Evolutionary conservation across 1,140 invertebrate species (phyloP).

Genomic region (Hydropsyche tenuis): DNA sequence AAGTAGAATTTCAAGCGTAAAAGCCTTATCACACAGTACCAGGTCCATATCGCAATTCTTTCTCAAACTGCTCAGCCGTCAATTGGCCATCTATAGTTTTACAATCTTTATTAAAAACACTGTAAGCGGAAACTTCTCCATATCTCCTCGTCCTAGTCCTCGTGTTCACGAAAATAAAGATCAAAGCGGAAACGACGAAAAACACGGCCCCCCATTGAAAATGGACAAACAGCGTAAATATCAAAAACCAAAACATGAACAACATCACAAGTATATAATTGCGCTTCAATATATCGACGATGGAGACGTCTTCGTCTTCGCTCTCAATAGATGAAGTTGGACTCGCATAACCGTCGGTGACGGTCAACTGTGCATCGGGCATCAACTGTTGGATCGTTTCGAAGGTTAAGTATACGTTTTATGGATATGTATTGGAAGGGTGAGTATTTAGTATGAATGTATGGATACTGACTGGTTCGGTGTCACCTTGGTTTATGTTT

Average conservation of each 20-base stretch:
- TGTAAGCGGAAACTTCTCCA: slow-evolving; percentile 92
- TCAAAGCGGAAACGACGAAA: slow-evolving; percentile 79
- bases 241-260: slow-evolving; percentile 54
- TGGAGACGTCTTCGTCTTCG: slow-evolving; percentile 36
- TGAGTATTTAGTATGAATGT: background rate
- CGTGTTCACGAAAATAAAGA: slow-evolving; percentile 87
- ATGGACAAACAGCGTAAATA: slow-evolving; percentile 64
- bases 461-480: slow-evolving; percentile 7
- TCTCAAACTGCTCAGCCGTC: slow-evolving; percentile 94
- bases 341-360: slow-evolving; percentile 16
- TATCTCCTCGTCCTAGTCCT: slow-evolving; percentile 71
- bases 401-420: too few relatives aligned
- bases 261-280: slow-evolving; percentile 37
- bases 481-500: background rate
- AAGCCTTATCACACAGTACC: background rate
- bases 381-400: slow-evolving; percentile 38
- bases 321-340: slow-evolving; percentile 16
- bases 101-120: slow-evolving; percentile 96
- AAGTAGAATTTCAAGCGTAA: background rate
- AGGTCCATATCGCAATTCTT: slow-evolving; percentile 76
- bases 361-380: slow-evolving; percentile 17
- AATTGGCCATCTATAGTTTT: slow-evolving; percentile 91
- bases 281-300: slow-evolving; percentile 23
- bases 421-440: background rate
- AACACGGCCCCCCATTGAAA: slow-evolving; percentile 91